phyloP scores from a whole-genome alignment of 2,888 invertebrate genomes.

The Synergus umbraculus region DNA sequence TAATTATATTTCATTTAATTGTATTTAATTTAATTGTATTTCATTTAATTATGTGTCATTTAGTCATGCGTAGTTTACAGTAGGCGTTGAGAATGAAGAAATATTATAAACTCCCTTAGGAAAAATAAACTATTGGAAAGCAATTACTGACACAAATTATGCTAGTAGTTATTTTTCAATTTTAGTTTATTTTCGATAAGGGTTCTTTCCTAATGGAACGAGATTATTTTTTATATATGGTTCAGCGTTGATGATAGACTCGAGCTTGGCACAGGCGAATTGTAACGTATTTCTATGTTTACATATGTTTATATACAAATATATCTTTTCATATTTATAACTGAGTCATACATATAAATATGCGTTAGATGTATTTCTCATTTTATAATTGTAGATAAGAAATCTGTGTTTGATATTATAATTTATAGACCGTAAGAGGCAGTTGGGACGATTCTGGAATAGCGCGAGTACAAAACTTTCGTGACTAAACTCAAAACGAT shows the following conservation, averaged over 20 bases:
- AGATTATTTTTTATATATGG: conserved; percentile 6
- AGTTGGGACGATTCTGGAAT: conserved; percentile 39
- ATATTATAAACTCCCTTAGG: not conserved
- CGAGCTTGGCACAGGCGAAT: conserved; percentile 40
- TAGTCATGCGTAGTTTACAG: conserved; percentile 45
- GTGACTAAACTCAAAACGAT: conserved; percentile 12
- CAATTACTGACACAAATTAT: not conserved
- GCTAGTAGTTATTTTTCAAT: not conserved
- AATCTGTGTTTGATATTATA: conserved; percentile 33
- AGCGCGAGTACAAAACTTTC: conserved; percentile 34
- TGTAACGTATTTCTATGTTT: conserved; percentile 40
- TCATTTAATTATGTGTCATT: conserved; percentile 34
- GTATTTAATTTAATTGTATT: not conserved
- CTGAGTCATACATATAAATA: conserved; percentile 38
- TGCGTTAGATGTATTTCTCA: conserved; percentile 29
- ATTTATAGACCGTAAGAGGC: conserved; percentile 32
- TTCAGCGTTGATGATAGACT: conserved; percentile 40
- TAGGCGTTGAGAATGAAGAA: conserved; percentile 38
- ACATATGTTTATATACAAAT: conserved; percentile 39
- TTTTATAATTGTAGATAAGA: conserved; percentile 24
- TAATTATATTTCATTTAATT: conserved; percentile 24
- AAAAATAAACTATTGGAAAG: not conserved
- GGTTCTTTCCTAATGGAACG: not conserved
- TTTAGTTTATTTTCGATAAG: not conserved
- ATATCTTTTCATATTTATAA: conserved; percentile 40